A percentile compares a stretch with the other conserved stretches of the same genome.
phyloP scores from a whole-genome alignment of 2,888 invertebrate genomes.

The Cordylochernes scorpioides region DNA sequence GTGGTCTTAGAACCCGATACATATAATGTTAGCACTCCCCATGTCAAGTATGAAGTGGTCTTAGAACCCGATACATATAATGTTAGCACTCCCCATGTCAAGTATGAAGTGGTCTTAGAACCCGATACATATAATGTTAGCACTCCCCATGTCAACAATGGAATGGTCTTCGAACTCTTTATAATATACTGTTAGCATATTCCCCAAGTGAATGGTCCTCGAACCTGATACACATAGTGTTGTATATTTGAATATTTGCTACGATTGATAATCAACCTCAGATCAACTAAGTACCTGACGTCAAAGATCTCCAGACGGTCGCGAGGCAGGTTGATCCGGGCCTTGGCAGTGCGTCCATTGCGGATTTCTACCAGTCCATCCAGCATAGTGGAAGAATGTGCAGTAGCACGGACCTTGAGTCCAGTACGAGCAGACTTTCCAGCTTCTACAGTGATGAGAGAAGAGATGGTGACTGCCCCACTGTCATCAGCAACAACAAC shows the following conservation, averaged over 20 bases:
- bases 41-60: too few relatives aligned
- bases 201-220: too few relatives aligned
- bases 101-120: too few relatives aligned
- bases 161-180: too few relatives aligned
- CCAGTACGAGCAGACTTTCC: constrained; percentile 43
- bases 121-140: too few relatives aligned
- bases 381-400: constrained; percentile 58
- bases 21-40: too few relatives aligned
- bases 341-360: constrained; percentile 36
- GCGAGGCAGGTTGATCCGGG: constrained; percentile 53
- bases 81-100: too few relatives aligned
- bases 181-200: too few relatives aligned
- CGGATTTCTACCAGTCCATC: constrained; percentile 42
- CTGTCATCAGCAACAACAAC: constrained; percentile 25
- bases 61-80: too few relatives aligned
- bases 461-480: constrained; percentile 52
- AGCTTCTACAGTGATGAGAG: constrained; percentile 57
- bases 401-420: constrained; percentile 47
- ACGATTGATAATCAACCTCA: constrained; percentile 17
- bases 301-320: constrained; percentile 60
- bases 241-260: constrained; percentile 1
- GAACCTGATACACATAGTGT: background rate
- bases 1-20: too few relatives aligned
- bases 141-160: too few relatives aligned
- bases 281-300: too few relatives aligned